A percentile compares a stretch with the other conserved stretches of the same genome.
Evolutionary conservation across 1,140 invertebrate species (phyloP).

Genomic region (Drosophila nigromelanica): DNA sequence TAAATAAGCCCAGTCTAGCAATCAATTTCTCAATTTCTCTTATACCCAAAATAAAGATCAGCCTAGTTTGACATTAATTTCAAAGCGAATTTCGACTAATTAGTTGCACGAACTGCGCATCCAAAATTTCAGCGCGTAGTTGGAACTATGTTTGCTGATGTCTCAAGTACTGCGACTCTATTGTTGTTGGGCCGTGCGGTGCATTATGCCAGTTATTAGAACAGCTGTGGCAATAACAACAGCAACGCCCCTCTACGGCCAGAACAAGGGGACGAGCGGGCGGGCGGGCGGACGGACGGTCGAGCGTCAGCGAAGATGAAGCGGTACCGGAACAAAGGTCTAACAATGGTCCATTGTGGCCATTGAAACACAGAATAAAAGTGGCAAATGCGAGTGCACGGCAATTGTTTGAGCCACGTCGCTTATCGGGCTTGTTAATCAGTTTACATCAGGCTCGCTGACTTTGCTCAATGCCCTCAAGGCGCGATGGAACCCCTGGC

Average conservation of each 20-base stretch:
- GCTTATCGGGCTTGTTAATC: slow-evolving; percentile 81
- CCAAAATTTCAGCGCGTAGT: not conserved
- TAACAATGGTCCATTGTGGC: slow-evolving; percentile 34
- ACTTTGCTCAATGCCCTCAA: slow-evolving; percentile 47
- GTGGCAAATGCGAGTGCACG: slow-evolving; percentile 59
- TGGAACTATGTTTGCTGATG: not conserved
- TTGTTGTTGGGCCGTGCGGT: slow-evolving; percentile 36
- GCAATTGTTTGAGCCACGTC: slow-evolving; percentile 53
- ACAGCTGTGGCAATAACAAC: slow-evolving; percentile 68
- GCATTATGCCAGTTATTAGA: slow-evolving; percentile 52
- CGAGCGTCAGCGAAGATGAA: not conserved
- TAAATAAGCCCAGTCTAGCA: too few relatives aligned
- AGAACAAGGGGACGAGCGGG: slow-evolving; percentile 18
- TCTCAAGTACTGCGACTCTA: slow-evolving; percentile 2
- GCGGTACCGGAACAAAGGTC: slow-evolving; percentile 14
- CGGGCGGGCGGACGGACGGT: not conserved
- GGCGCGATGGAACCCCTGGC: not conserved
- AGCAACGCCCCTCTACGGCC: slow-evolving; percentile 28
- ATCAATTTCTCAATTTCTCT: too few relatives aligned
- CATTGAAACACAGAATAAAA: slow-evolving; percentile 25
- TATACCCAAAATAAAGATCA: too few relatives aligned
- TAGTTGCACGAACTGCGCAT: not conserved
- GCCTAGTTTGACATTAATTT: too few relatives aligned
- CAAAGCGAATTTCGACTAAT: not conserved
- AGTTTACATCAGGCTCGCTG: slow-evolving; percentile 58